Conservation (phyloP, 1,140 invertebrate species). For the Nylanderia fulva region DNA sequence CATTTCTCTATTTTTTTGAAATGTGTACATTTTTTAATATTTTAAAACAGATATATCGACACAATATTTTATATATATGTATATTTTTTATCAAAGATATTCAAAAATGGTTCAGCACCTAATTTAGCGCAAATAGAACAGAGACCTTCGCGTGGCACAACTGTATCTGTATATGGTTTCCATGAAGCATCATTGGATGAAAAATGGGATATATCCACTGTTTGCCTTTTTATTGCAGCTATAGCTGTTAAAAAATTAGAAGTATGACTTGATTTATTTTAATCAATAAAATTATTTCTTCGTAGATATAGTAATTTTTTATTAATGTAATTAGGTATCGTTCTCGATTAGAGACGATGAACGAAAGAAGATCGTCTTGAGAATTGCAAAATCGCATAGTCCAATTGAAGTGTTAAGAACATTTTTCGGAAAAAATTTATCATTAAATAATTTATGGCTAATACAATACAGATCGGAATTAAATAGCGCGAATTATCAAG, state of each 20-base stretch:
- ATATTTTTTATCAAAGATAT: conserved; percentile 48
- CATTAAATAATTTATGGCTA: conserved; percentile 57
- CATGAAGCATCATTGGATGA: conserved; percentile 43
- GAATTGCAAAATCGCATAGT: conserved; percentile 73
- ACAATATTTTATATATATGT: conserved; percentile 8
- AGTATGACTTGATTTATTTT: conserved; percentile 58
- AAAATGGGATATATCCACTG: conserved; percentile 54
- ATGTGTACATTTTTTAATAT: no score
- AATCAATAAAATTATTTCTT: conserved; percentile 33
- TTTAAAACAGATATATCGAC: neutral
- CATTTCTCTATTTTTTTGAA: no score
- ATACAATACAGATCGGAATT: conserved; percentile 37
- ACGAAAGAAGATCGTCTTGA: conserved; percentile 65
- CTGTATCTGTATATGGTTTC: conserved; percentile 74
- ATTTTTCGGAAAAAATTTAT: conserved; percentile 63
- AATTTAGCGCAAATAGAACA: conserved; percentile 61
- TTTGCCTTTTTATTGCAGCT: conserved; percentile 68
- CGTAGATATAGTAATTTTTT: conserved; percentile 21
- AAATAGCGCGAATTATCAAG: conserved; percentile 50
- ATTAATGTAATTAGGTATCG: conserved; percentile 74
- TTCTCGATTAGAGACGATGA: conserved; percentile 79
- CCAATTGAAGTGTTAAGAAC: conserved; percentile 69
- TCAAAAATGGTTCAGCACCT: conserved; percentile 32
- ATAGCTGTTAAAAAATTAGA: conserved; percentile 73
- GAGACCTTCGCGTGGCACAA: conserved; percentile 77